These are phyloP conservation scores for Sphyrna mokarran DNA, from an alignment of 2,113 vertebrate genomes.

Conservation along the genomic window DNA sequence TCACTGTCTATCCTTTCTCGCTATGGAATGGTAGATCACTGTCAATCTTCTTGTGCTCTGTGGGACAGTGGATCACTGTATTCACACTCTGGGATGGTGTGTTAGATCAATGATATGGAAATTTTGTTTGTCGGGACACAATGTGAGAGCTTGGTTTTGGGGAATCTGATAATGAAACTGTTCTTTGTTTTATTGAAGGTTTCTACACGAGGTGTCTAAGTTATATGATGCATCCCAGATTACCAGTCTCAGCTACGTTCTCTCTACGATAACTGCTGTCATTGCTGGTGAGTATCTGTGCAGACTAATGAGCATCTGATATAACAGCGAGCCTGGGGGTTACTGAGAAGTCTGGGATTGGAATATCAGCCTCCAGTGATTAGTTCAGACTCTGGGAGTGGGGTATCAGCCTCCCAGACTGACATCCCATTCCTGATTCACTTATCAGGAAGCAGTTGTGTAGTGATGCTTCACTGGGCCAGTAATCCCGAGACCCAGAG, in stretches of 20 bases:
- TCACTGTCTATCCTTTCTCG: too few species aligned
- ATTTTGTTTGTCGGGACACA: not conserved
- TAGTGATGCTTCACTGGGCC: too few species aligned
- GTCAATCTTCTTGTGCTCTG: too few species aligned
- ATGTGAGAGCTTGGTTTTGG: not conserved
- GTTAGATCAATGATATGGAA: not conserved
- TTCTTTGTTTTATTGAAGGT: conserved; percentile 56
- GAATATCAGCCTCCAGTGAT: not conserved
- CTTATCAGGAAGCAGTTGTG: too few species aligned
- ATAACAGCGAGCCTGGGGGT: not conserved
- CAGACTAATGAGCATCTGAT: not conserved
- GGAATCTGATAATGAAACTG: not conserved
- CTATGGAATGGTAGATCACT: not conserved
- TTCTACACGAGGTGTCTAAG: conserved; percentile 78
- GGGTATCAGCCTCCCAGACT: too few species aligned
- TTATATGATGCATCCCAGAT: conserved; percentile 81
- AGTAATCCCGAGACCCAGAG: too few species aligned
- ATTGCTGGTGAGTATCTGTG: conserved; percentile 68
- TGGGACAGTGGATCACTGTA: too few species aligned
- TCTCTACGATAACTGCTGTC: conserved; percentile 74
- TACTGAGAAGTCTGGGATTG: not conserved
- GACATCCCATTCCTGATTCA: too few species aligned
- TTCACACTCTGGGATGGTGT: too few species aligned
- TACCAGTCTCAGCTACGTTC: conserved; percentile 78
- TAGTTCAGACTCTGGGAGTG: not conserved